Evolutionary conservation across 2,888 invertebrate genomes (phyloP), one percentile per base, ranked within the genome.

Genomic region (Trachelus tabidus): DNA sequence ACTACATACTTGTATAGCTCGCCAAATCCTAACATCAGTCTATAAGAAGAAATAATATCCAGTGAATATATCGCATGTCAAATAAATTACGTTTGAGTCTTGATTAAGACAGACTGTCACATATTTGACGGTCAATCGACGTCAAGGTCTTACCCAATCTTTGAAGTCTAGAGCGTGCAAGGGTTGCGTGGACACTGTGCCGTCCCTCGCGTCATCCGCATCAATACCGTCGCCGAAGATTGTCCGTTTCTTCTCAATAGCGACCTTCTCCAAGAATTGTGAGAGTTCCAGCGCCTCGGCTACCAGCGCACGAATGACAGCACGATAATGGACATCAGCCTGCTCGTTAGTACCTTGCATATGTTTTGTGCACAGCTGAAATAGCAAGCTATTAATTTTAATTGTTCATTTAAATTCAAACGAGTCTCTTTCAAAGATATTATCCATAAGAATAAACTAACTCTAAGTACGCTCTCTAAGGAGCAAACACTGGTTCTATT

Each of bases 241-340:
- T 6, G 81, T 76, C 85, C 93, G 93, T 84, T 93, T 93, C 83
- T 92, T 92, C 76, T 93, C 91, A 75, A 92, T 92, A 31, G 95
- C 94, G 78, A 98, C 97, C 92, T 96, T 95, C 88, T 97, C 96
- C 85, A 98, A 94, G 94, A 99, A 98, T 81, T 96, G 95, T 78
- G 97, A 95, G 87, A 99, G 94, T 92, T 98, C 98, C 81, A 97
- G 92, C 77, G 97, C 97, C 92, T 99, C 98, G 33, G 97, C 96
- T 80, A 98, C 97, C 85, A 98, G 94, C 79, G 98, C 98, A 81
- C 98, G 94, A 91, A 98, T 97, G 77, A 98, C 98, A 80, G 98
- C 98, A 89, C 96, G 95, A 93, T 98, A 98, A 92, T 97, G 97
- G 75, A 94, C 93, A 84, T 95, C 96, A 0, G 96, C 95, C 79